Base-by-base conservation (phyloP, 2,113 vertebrate genomes). In the Varanus komodoensis region DNA sequence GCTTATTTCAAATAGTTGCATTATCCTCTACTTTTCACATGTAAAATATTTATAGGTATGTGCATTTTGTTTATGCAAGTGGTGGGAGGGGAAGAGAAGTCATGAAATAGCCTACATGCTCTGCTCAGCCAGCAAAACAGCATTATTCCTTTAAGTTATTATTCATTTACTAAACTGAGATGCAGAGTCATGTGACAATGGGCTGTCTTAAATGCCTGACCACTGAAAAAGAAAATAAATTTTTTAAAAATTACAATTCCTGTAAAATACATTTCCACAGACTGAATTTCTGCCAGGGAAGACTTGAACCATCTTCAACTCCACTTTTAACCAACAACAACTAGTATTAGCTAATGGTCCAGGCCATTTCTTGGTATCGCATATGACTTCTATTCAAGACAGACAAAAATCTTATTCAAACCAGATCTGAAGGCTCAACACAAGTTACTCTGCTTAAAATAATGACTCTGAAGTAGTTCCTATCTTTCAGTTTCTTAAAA, bases 321-420 rank as follows among this genome's bases (percentile, higher is more conserved):
- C 93, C 52, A 83, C 96, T 97, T 97, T 97, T 96, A 96, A 97
- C 96, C 96, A 95, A 93, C 94, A 97, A 97, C 96, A 98, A 98
- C 97, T 97, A 97, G 97, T 95, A 97, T 97, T 96, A 97, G 97
- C 96, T 97, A 98, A 97, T 97, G 94, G 97, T 91, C 93, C 95
- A 94, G 96, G 95, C 96, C 96, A 96, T 96, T 97, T 96, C 97
- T 96, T 96, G 95, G 92, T 95, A 95, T 96, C 95, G 94, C 97
- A 97, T 97, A 94, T 97, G 97, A 98, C 97, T 98, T 96, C 95
- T 95, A 97, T 97, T 97, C 96, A 97, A 94, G 96, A 94, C 96
- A 96, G 97, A 97, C 96, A 96, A 96, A 96, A 89, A 96, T 97
- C 74, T 97, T 97, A 97, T 97, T 97, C 95, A 97, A 97, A 97